Percentiles rank a stretch among this genome's conserved stretches.
Conservation (phyloP, 2,888 invertebrate genomes). For the Cephus pulcher region DNA sequence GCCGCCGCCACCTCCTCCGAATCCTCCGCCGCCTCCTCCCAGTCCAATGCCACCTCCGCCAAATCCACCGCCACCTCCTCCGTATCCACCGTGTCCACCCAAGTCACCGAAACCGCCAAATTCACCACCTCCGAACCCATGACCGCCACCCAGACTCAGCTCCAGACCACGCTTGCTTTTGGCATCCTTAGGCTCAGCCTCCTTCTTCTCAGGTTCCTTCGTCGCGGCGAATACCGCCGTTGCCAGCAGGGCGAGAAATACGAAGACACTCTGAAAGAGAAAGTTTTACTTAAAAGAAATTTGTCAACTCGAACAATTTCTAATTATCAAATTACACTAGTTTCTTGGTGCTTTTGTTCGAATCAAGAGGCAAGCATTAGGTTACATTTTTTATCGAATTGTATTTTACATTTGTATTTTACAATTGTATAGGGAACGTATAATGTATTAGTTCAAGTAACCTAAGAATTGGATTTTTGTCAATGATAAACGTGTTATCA, state of each 20-base stretch:
- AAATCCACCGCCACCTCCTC: not conserved
- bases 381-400: too few relatives aligned
- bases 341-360: too few relatives aligned
- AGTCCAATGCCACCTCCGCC: slow-evolving; percentile 31
- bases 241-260: slow-evolving; percentile 46
- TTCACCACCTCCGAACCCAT: slow-evolving; percentile 1
- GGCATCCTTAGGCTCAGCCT: slow-evolving; percentile 28
- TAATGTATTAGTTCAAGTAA: too few relatives aligned
- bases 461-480: too few relatives aligned
- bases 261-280: slow-evolving; percentile 18
- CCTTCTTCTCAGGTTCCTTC: slow-evolving; percentile 19
- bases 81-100: slow-evolving; percentile 19
- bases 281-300: not conserved
- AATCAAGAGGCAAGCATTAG: too few relatives aligned
- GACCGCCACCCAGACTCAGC: slow-evolving; percentile 40
- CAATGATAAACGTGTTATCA: too few relatives aligned
- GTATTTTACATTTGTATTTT: too few relatives aligned
- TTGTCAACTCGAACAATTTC: too few relatives aligned
- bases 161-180: slow-evolving; percentile 60
- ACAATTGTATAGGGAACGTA: too few relatives aligned
- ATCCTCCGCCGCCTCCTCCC: slow-evolving; percentile 34
- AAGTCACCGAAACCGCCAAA: slow-evolving; percentile 19
- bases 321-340: too few relatives aligned
- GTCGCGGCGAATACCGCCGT: slow-evolving; percentile 34
- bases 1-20: slow-evolving; percentile 29